Percentiles rank a stretch among this genome's conserved stretches.
These are phyloP conservation scores for Lepus europaeus DNA, from an alignment of 2,113 vertebrate genomes.

Conservation along the genomic window DNA sequence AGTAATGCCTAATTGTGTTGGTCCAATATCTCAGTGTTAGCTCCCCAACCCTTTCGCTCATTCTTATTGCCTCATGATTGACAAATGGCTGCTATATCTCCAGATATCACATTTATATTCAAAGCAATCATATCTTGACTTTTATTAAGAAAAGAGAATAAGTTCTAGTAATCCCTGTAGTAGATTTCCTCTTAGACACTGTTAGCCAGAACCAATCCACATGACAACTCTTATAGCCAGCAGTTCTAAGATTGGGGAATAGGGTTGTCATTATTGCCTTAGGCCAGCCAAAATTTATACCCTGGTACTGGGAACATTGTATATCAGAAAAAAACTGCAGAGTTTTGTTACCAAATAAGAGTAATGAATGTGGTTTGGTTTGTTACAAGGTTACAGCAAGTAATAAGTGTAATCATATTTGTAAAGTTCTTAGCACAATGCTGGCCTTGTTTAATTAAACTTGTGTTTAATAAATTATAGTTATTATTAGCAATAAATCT, in stretches of 20 bases:
- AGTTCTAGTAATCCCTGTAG: not conserved
- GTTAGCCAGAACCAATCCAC: not conserved
- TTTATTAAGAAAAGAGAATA: not conserved
- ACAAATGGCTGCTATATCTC: not conserved
- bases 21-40: too few species aligned
- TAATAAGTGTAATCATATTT: constrained; percentile 34
- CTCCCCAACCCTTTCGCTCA: not conserved
- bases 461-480: constrained; percentile 9
- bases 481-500: constrained; percentile 1
- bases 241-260: not conserved
- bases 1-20: not conserved
- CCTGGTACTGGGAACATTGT: not conserved
- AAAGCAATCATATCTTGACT: not conserved
- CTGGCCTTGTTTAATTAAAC: not conserved
- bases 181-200: not conserved
- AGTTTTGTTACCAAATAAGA: not conserved
- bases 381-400: not conserved
- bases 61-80: not conserved
- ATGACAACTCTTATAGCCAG: not conserved
- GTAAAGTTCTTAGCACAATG: not conserved
- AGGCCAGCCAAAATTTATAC: not conserved
- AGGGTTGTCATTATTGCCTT: not conserved
- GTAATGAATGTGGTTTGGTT: not conserved
- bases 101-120: not conserved
- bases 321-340: not conserved